Evolutionary conservation across 2,797 vertebrate genomes (phyloP), one percentile per base, ranked within the genome.

Genomic region (Chrysocyon brachyurus): DNA sequence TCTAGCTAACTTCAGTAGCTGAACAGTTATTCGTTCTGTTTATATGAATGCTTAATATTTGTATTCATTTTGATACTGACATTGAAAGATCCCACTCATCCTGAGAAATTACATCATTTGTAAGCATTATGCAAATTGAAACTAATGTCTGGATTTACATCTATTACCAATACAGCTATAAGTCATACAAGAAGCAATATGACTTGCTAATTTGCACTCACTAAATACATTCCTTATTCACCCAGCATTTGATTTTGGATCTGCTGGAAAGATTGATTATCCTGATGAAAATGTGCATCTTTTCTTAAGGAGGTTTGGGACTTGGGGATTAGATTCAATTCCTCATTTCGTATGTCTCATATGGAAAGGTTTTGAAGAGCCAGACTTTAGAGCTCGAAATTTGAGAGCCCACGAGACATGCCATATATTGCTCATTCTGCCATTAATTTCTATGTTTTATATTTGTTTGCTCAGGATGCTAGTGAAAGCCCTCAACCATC

Each of bases 81-180:
- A 63, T 26, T 94, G 92, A 97, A 95, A 83, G 52, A 95, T 64
- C 68, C 88, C 33, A 57, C 24, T 63, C 3, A 46, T 46, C 66
- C 6, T 52, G 91, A 96, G 61, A 97, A 95, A 87, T 81, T 83
- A 21, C 61, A 94, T 89, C 89, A 66, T 89, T 97, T 95, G 57
- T 70, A 96, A 91, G 63, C 78, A 87, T 94, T 91, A 94, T 93
- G 63, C 79, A 96, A 96, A 96, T 72, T 64, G 40, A 94, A 92
- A 92, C 54, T 61, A 85, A 95, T 90, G 61, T 68, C 90, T 96
- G 11, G 5, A 79, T 96, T 95, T 96, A 66, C 73, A 95, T 91
- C 88, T 70, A 89, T 95, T 91, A 91, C 28, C 91, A 75, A 56
- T 59, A 91, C 52, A 63, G 63, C 87, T 94, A 5, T 82, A 94